A percentile compares a stretch with the other conserved stretches of the same genome.
Conservation (phyloP, 2,113 vertebrate species). For the Gallinago media region DNA sequence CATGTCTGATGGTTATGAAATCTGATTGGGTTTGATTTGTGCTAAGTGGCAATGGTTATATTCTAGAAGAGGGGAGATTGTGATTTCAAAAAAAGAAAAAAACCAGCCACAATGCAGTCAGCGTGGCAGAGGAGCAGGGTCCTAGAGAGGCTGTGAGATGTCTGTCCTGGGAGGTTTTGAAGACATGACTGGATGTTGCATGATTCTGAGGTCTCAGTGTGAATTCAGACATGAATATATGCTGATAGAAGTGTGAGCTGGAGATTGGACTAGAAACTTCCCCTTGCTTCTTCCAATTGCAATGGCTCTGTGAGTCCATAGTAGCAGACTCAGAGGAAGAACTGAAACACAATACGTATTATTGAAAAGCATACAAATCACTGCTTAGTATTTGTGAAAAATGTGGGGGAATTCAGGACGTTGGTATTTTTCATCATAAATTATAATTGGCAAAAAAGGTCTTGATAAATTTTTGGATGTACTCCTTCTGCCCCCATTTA, state of each 20-base stretch:
- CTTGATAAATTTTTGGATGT: neutral
- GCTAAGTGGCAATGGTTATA: neutral
- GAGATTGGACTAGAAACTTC: neutral
- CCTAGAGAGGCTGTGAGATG: neutral
- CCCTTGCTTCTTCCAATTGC: neutral
- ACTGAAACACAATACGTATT: neutral
- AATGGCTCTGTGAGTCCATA: neutral
- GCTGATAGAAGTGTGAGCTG: neutral
- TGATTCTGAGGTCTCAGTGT: neutral
- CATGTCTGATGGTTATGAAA: neutral
- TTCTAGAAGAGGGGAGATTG: neutral
- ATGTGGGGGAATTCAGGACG: neutral
- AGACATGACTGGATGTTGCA: neutral
- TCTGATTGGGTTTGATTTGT: neutral
- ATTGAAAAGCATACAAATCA: neutral
- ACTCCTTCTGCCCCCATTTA: neutral
- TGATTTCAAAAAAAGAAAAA: neutral
- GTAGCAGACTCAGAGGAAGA: neutral
- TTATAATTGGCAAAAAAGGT: accelerated
- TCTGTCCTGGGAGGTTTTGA: neutral
- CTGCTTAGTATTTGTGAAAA: neutral
- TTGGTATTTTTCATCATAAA: neutral
- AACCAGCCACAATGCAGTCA: accelerated
- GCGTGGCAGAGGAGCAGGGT: neutral
- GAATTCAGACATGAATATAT: neutral